A percentile compares a stretch with the other conserved stretches of the same genome.
phyloP scores from a whole-genome alignment of 2,888 invertebrate genomes.

The Pyrochroa serraticornis region DNA sequence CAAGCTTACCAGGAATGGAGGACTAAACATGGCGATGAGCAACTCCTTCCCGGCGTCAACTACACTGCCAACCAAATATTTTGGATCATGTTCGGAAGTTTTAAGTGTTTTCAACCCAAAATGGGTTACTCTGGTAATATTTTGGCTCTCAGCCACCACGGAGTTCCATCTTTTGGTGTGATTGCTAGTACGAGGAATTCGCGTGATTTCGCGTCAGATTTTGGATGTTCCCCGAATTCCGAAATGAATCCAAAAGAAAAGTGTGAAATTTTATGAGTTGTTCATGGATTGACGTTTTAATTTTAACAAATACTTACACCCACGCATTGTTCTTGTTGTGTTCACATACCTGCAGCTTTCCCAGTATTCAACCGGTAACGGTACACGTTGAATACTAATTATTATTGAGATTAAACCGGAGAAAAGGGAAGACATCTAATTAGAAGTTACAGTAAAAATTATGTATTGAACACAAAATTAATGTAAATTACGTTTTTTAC shows the following conservation, averaged over 20 bases:
- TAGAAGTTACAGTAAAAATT: too few species aligned
- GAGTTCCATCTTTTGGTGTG: conserved; percentile 37
- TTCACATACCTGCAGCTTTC: conserved; percentile 11
- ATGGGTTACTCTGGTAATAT: conserved; percentile 10
- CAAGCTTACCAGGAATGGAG: conserved; percentile 78
- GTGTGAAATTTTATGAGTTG: conserved; percentile 31
- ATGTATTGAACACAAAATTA: too few species aligned
- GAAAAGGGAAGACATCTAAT: too few species aligned
- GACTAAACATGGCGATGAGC: conserved; percentile 67
- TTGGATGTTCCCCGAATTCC: conserved; percentile 39
- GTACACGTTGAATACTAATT: conserved; percentile 11
- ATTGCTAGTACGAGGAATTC: conserved; percentile 40
- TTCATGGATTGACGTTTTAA: too few species aligned
- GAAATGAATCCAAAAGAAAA: conserved; percentile 46
- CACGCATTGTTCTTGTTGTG: conserved; percentile 11
- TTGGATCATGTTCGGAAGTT: conserved; percentile 52
- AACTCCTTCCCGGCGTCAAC: conserved; percentile 71
- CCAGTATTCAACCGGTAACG: conserved; percentile 13
- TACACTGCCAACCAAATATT: conserved; percentile 66
- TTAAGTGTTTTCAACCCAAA: conserved; percentile 39
- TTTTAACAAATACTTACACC: background rate
- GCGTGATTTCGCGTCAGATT: conserved; percentile 43
- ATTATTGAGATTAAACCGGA: background rate
- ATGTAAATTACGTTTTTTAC: too few species aligned
- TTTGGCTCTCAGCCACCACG: conserved; percentile 29